Base-by-base conservation (phyloP, 1,140 invertebrate species). In the Microplitis demolitor region DNA sequence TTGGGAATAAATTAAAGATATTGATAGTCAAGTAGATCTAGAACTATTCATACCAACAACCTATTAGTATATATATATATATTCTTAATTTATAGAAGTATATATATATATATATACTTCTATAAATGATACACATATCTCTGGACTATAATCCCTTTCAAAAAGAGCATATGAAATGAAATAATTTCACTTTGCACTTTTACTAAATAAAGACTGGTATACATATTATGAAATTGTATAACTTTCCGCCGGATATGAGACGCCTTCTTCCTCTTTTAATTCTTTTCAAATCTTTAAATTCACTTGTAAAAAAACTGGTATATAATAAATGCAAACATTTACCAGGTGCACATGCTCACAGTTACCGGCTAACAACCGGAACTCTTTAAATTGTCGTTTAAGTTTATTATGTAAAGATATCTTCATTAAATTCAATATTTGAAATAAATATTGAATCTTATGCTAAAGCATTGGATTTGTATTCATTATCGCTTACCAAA, bases 191-290 rank as follows among this genome's bases (percentile, higher is more conserved):
- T 45, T 58, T 24, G 24, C 14, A 11, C 24, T 58, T 31, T 58
- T 58, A 24, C 24, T 31, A 9, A 58, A 24, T 24, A 9, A 9
- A 6, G 4, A 50, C 45, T 8, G 13, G 35, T 35, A 3, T 50
- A 8, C 14, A 14, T 35, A 50, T 31, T 24, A 50, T 31, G 9
- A 35, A 13, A 35, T 64, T 50, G 14, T 50, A 14, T 14, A 14
- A 45, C 39, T 64, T 64, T 66, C 64, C 64, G 64, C n/a, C 50
- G 64, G 64, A 66, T 66, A 45, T 54, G n/a, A 13, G 50, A 54
- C 64, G 64, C 50, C 50, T 50, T 66, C 39, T 66, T 66, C 64
- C 64, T 66, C 33, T 8, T 53, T 66, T 53, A 53, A 53, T 54
- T 66, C 64, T 66, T 66, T 66, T 66, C 64, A 66, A 39, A 34